phyloP scores from a whole-genome alignment of 2,888 invertebrate genomes.

The Luffia ferchaultella region DNA sequence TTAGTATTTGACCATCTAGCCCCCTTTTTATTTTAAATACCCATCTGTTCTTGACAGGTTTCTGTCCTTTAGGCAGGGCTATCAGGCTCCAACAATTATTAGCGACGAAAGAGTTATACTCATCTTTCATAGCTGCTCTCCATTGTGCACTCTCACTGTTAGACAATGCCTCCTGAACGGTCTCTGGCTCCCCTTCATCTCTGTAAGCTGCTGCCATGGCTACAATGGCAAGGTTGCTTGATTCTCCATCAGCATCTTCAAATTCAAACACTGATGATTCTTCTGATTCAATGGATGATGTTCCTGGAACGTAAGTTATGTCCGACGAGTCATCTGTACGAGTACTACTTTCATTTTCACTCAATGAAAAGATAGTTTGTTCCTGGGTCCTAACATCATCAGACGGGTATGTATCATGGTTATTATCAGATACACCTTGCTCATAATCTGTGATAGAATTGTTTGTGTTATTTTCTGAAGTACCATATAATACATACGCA shows the following conservation, averaged over 20 bases:
- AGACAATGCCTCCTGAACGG: slow-evolving; percentile 9
- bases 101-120: slow-evolving; percentile 11
- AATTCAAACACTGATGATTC: background rate
- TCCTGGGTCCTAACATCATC: background rate
- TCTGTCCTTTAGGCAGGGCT: slow-evolving; percentile 8
- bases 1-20: slow-evolving; percentile 5
- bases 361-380: background rate
- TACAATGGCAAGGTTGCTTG: background rate
- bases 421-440: background rate
- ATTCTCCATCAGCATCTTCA: background rate
- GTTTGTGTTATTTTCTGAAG: background rate
- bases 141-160: slow-evolving; percentile 7
- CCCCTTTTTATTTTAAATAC: slow-evolving; percentile 10
- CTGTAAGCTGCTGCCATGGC: background rate
- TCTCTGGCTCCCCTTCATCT: slow-evolving; percentile 2
- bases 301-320: background rate
- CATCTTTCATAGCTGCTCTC: slow-evolving; percentile 11
- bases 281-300: background rate
- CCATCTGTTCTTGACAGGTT: too few species aligned
- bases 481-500: background rate
- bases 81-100: slow-evolving; percentile 11
- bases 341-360: too few species aligned
- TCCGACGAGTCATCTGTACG: too few species aligned
- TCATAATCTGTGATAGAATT: background rate
- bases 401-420: background rate